These are phyloP conservation scores for Heterodera carotae DNA, from an alignment of 1,140 invertebrate species.

Conservation along the genomic window DNA sequence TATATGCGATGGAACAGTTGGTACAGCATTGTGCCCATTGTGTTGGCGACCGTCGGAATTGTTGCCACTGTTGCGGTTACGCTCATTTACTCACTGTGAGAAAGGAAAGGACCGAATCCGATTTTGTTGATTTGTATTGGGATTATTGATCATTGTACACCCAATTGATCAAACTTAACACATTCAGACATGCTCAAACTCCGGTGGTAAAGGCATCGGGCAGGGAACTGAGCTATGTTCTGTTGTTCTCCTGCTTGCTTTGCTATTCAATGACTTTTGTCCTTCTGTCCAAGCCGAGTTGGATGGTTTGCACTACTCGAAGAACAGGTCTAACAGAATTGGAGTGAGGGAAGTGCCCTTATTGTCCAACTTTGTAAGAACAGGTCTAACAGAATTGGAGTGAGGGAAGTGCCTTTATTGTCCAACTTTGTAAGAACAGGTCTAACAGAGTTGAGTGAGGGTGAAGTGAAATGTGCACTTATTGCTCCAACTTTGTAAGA, in stretches of 20 bases:
- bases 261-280: constrained; percentile 73
- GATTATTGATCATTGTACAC: neutral
- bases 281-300: constrained; percentile 72
- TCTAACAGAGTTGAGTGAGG: too few species aligned
- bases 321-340: constrained; percentile 68
- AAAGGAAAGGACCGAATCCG: neutral
- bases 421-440: too few species aligned
- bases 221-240: constrained; percentile 78
- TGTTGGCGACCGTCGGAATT: constrained; percentile 70
- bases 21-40: constrained; percentile 71
- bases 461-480: too few species aligned
- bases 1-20: constrained; percentile 71
- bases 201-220: constrained; percentile 80
- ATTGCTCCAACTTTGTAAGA: constrained; percentile 40
- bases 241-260: constrained; percentile 72
- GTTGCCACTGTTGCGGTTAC: constrained; percentile 69
- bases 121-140: neutral
- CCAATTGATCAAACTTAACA: neutral
- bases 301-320: constrained; percentile 72
- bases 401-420: too few species aligned
- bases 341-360: too few species aligned
- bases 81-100: constrained; percentile 66
- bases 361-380: too few species aligned
- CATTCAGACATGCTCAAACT: constrained; percentile 73
- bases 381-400: too few species aligned